Evolutionary conservation across 1,140 invertebrate genomes (phyloP), one percentile per base, ranked within the genome.

Genomic region (Andrena cerasifolii): DNA sequence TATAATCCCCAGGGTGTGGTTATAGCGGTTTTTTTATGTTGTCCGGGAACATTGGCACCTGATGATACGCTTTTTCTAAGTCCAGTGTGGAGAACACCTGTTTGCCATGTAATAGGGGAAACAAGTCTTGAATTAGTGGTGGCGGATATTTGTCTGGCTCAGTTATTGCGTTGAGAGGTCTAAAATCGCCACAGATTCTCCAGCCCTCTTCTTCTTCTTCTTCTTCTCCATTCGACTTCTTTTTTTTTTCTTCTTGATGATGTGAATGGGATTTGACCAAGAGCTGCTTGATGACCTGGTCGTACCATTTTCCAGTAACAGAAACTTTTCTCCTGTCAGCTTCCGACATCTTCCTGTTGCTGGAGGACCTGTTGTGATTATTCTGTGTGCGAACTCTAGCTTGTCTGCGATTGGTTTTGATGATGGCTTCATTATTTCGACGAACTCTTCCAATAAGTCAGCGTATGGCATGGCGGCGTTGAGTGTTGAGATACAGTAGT

Each of bases 41-140:
- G 12, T 77, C 65, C 1, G 75, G 0, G 84, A 85, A 1, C 78
- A 79, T 53, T 90, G 89, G 89, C 0, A 92, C 86, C 28, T 92
- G 93, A 86, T 92, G 90, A 79, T 92, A 95, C 0, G 93, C 94
- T 16, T 84, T 85, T 0, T 85, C 77, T 12, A 94, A 67, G 88
- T 95, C 93, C 2, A 95, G 70, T 3, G 86, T 86, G 0, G 89
- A 90, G 77, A 94, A 80, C 4, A 80, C 40, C 4, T 12, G 53
- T 2, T 18, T 61, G 0, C 65, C 65, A 33, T 62, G 36, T 1
- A 80, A 14, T 7, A 16, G 36, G 2, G 24, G 6, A 16, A 65
- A 94, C 53, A 90, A 87, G 43, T 47, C 49, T 1, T 63, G 65
- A 8, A 73, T 53, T 18, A 58, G 26, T 28, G 71, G 65, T 6